Evolutionary conservation across 2,888 invertebrate genomes (phyloP).

Genomic region (Dyspetes luteomarginatus): DNA sequence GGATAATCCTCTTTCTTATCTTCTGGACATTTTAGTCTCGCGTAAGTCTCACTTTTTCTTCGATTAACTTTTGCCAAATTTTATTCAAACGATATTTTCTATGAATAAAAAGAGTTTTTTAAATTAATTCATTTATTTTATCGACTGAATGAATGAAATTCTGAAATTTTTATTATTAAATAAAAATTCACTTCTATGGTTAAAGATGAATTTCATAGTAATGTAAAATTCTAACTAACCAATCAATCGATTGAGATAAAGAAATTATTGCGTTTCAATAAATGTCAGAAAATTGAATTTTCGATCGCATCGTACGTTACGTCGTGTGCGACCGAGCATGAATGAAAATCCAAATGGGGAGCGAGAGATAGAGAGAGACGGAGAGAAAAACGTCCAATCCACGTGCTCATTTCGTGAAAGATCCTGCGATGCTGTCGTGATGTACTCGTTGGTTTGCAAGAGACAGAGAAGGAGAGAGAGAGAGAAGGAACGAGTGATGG

Average conservation of each 20-base stretch:
- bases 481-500: slow-evolving; percentile 4
- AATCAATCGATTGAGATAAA: background rate
- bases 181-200: too few relatives aligned
- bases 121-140: too few relatives aligned
- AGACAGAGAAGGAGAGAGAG: slow-evolving; percentile 7
- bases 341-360: background rate
- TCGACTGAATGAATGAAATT: too few relatives aligned
- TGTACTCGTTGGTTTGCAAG: too few relatives aligned
- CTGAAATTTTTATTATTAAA: too few relatives aligned
- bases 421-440: too few relatives aligned
- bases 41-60: slow-evolving; percentile 40
- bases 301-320: background rate
- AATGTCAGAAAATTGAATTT: background rate
- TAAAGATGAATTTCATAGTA: too few relatives aligned
- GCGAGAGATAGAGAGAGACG: background rate
- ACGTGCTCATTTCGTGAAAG: background rate
- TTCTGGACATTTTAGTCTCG: slow-evolving; percentile 40
- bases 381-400: background rate
- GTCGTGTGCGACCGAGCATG: background rate
- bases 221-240: background rate
- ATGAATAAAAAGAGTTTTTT: too few relatives aligned
- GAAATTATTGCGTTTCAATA: background rate
- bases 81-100: background rate
- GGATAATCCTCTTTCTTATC: slow-evolving; percentile 51
- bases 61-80: background rate